phyloP scores from a whole-genome alignment of 2,113 vertebrate species.

The Stigmatopora argus region DNA sequence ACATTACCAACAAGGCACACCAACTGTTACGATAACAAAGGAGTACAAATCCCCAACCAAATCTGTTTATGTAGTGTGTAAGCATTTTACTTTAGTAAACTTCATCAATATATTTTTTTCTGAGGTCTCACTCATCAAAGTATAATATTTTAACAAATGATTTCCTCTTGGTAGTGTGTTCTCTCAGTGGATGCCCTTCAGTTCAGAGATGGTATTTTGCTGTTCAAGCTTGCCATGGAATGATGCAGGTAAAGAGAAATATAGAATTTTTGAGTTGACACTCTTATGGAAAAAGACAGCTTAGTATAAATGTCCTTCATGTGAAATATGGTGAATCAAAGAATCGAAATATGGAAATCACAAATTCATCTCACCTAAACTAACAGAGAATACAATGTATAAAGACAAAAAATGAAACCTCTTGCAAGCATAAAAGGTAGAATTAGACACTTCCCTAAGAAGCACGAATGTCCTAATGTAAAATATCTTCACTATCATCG shows the following conservation, averaged over 20 bases:
- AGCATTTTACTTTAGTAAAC: too few relatives aligned
- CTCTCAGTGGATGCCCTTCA: slow-evolving; percentile 49
- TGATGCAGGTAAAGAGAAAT: slow-evolving; percentile 39
- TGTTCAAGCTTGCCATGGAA: slow-evolving; percentile 41
- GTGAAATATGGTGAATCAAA: too few relatives aligned
- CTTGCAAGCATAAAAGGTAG: neutral
- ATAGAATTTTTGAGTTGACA: neutral
- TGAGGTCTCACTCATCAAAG: neutral
- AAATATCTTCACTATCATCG: neutral
- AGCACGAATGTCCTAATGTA: neutral
- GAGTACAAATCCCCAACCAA: too few relatives aligned
- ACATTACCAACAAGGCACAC: too few relatives aligned
- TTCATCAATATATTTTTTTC: neutral
- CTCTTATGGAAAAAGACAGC: too few relatives aligned
- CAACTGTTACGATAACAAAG: too few relatives aligned
- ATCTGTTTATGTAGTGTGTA: too few relatives aligned
- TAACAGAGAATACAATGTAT: too few relatives aligned
- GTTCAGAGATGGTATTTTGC: slow-evolving; percentile 49
- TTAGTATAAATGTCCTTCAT: too few relatives aligned
- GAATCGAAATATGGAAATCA: too few relatives aligned
- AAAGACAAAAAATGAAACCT: neutral
- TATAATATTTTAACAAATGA: neutral
- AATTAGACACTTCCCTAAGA: neutral
- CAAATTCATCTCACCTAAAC: too few relatives aligned
- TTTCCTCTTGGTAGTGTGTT: slow-evolving; percentile 43